Conservation (phyloP, 2,113 vertebrate genomes). For the Tetrao urogallus region DNA sequence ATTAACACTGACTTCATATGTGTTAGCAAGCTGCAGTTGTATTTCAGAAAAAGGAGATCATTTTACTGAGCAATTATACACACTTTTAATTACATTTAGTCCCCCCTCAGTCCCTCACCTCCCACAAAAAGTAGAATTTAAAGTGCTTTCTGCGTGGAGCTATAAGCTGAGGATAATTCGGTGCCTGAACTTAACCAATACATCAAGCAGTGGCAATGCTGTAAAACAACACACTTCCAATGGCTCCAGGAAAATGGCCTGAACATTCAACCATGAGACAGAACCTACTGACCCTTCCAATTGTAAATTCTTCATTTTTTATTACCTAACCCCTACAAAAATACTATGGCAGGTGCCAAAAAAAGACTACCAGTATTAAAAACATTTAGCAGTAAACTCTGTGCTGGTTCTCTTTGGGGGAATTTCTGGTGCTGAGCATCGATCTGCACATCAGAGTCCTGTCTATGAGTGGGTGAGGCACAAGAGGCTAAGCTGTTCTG, state of each 20-base stretch:
- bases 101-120: background rate
- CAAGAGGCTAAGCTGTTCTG: slow-evolving; percentile 1
- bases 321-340: slow-evolving; percentile 5
- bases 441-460: background rate
- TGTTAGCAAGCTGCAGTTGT: background rate
- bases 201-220: background rate
- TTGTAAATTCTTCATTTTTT: slow-evolving; percentile 16
- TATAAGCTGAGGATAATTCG: background rate
- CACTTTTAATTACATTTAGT: background rate
- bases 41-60: background rate
- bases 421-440: background rate
- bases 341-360: slow-evolving; percentile 20
- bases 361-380: slow-evolving; percentile 11
- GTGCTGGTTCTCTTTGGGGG: background rate
- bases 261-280: background rate
- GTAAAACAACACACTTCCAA: background rate
- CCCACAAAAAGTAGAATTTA: background rate
- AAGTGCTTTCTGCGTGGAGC: background rate
- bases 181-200: background rate
- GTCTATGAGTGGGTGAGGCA: slow-evolving; percentile 9
- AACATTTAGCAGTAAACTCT: background rate
- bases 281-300: background rate
- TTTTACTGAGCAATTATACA: background rate
- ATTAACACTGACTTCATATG: background rate
- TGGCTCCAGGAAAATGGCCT: background rate